phyloP scores from a whole-genome alignment of 2,888 invertebrate genomes.

The Tetheella fluctuosa region DNA sequence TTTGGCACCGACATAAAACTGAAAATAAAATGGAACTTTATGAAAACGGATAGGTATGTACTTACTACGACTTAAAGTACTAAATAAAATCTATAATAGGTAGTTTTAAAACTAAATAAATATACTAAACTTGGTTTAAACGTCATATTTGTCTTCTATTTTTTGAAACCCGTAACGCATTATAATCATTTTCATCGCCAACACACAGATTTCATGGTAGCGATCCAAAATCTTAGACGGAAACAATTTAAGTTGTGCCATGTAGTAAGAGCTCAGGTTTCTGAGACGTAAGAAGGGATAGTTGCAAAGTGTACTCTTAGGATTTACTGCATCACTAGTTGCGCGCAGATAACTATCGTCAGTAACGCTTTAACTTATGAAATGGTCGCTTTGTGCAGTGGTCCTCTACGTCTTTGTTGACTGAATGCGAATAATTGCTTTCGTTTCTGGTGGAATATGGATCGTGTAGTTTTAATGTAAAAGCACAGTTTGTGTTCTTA shows the following conservation, averaged over 20 bases:
- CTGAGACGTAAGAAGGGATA: constrained; percentile 60
- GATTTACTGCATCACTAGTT: constrained; percentile 80
- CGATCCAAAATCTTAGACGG: constrained; percentile 43
- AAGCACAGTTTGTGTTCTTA: constrained; percentile 71
- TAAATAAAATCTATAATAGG: no score
- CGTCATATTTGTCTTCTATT: neutral
- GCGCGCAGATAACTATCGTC: constrained; percentile 73
- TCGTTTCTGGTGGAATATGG: constrained; percentile 64
- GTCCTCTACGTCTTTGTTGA: constrained; percentile 66
- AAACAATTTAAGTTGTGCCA: constrained; percentile 55
- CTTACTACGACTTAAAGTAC: neutral
- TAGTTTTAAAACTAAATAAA: neutral
- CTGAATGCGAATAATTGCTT: constrained; percentile 74
- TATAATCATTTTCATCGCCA: neutral
- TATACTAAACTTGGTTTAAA: neutral
- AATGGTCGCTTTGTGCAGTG: constrained; percentile 70
- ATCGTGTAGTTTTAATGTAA: constrained; percentile 70
- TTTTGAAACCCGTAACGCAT: neutral
- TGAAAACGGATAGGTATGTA: neutral
- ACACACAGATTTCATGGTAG: constrained; percentile 37
- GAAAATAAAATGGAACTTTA: neutral
- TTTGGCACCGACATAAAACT: constrained; percentile 25
- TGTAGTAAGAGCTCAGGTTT: constrained; percentile 56
- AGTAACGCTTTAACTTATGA: constrained; percentile 73
- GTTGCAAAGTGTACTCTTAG: constrained; percentile 68